Base-by-base conservation (phyloP, 2,888 invertebrate genomes). In the Tanytarsus gracilentus region DNA sequence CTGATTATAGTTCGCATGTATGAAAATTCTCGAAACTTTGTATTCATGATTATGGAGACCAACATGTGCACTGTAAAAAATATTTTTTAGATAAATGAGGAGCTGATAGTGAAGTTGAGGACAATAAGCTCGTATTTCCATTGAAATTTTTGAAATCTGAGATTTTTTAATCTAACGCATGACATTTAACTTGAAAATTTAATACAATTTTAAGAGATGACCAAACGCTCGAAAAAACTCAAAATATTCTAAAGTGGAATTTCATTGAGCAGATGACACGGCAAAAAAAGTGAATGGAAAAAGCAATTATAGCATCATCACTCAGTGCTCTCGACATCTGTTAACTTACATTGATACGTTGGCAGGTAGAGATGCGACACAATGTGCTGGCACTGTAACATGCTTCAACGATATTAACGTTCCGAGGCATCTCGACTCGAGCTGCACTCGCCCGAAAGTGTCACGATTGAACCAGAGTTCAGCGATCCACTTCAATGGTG, bases 331-430 rank as follows among this genome's bases (percentile, higher is more conserved):
- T 14, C 14, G 36, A 36, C 36, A 36, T 36, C 14, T 36, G 36
- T 16, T 36, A 14, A 60, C 60, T 60, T 25, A 60, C 60, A 60
- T 14, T 8, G 30, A 18, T 3, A 48, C 26, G 21, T 49, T 30
- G 2, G 18, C 50, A 39, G 60, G 60, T 33, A 60, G 26, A 9
- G 18, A 9, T 4, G 33, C 33, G 26, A 60, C 60, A 36, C 60
- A 60, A 36, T 60, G 60, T 23, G 60, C 60, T 60, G 60, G 60
- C 8, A 50, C 29, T 9, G 50, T 9, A n/a, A 60, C 9, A 50
- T 49, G 49, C 14, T 36, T 60, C 5, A 5, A 6, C 18, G 60
- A 50, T 27, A 60, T 60, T 9, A 60, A 11, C n/a, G 18, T 18
- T 6, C 60, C 60, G 14, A 60, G 33, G 21, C 60, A 60, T 14